A percentile compares a stretch with the other conserved stretches of the same genome.
These are phyloP conservation scores for Fregetta grallaria DNA, from an alignment of 2,113 vertebrate genomes.

Conservation along the genomic window DNA sequence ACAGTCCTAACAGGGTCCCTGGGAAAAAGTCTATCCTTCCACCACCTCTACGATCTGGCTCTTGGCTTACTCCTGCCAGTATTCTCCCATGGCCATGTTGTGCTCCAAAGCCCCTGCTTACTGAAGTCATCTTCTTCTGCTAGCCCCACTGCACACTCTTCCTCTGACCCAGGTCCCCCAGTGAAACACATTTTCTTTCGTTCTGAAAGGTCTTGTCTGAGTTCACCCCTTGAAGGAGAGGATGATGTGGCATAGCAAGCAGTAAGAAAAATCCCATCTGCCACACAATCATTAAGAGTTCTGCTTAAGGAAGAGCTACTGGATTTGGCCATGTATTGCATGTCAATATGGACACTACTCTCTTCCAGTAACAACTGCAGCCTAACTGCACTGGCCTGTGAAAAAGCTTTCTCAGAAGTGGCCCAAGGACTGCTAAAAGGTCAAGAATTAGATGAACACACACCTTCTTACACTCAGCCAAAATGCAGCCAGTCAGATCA, in stretches of 20 bases:
- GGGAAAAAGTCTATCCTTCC: not conserved
- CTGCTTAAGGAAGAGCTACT: not conserved
- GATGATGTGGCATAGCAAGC: not conserved
- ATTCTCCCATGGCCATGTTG: not conserved
- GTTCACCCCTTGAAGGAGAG: not conserved
- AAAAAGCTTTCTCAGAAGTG: not conserved
- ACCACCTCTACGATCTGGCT: not conserved
- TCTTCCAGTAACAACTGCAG: not conserved
- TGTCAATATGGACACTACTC: not conserved
- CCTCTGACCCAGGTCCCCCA: not conserved
- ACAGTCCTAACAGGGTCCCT: not conserved
- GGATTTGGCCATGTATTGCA: not conserved
- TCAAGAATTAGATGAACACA: not conserved
- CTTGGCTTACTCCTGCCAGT: not conserved
- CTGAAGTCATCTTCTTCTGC: not conserved
- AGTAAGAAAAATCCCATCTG: not conserved
- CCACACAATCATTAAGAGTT: not conserved
- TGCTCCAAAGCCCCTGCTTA: not conserved
- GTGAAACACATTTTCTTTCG: not conserved
- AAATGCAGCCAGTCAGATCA: not conserved
- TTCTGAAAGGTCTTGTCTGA: not conserved
- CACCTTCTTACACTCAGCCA: not conserved
- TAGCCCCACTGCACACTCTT: not conserved
- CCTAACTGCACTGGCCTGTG: not conserved
- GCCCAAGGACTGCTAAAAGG: not conserved